These are phyloP conservation scores for Aphaenogaster floridana DNA, from an alignment of 1,140 invertebrate species.

Conservation along the genomic window DNA sequence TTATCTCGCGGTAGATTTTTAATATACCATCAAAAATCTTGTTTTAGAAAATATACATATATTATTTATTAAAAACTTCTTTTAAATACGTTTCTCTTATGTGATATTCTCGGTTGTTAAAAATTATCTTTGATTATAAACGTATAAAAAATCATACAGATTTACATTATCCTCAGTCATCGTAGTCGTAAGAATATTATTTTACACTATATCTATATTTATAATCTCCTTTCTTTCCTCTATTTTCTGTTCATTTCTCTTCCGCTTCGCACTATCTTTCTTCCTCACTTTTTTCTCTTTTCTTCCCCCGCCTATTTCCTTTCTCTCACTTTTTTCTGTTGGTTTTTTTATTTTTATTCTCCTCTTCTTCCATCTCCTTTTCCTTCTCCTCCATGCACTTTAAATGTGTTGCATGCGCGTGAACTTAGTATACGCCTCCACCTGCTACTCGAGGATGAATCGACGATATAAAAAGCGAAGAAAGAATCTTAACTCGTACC, in stretches of 20 bases:
- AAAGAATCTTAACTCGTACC: slow-evolving; percentile 79
- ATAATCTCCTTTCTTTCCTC: background rate
- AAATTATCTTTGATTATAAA: background rate
- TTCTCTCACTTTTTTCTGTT: slow-evolving; percentile 15
- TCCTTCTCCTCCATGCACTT: slow-evolving; percentile 7
- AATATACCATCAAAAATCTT: background rate
- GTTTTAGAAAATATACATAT: slow-evolving; percentile 2
- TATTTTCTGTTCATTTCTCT: slow-evolving; percentile 18
- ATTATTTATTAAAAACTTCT: slow-evolving; percentile 10
- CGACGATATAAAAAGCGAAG: slow-evolving; percentile 77
- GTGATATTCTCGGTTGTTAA: background rate
- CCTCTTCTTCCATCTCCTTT: slow-evolving; percentile 8
- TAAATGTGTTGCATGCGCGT: slow-evolving; percentile 51
- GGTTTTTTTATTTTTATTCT: background rate
- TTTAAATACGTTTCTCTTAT: background rate
- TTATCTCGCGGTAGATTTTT: background rate
- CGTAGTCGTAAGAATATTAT: slow-evolving; percentile 75
- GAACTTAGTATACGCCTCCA: slow-evolving; percentile 80
- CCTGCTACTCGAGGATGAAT: slow-evolving; percentile 79
- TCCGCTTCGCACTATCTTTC: slow-evolving; percentile 17
- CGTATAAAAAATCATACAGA: background rate
- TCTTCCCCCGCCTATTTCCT: background rate
- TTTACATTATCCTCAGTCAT: slow-evolving; percentile 72
- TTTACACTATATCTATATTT: slow-evolving; percentile 7
- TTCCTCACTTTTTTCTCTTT: background rate